Percentiles rank a stretch among this genome's conserved stretches.
These are phyloP conservation scores for Sporophila hypoxantha DNA, from an alignment of 2,113 vertebrate species.

Conservation along the genomic window DNA sequence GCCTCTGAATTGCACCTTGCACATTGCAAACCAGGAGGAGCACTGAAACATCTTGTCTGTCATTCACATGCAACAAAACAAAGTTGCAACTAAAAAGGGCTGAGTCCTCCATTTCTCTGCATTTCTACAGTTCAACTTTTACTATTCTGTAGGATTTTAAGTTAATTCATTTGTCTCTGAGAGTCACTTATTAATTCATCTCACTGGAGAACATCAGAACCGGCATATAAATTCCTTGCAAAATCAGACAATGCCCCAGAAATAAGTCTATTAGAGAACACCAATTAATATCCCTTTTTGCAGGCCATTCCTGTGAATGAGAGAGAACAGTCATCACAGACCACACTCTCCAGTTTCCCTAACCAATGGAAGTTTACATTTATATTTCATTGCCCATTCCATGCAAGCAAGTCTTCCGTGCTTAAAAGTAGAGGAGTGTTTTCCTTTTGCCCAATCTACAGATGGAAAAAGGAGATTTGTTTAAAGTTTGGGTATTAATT, in stretches of 20 bases:
- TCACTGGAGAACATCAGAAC: neutral
- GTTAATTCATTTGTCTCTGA: neutral
- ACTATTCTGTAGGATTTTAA: neutral
- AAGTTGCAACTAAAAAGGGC: neutral
- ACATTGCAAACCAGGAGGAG: neutral
- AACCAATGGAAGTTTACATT: neutral
- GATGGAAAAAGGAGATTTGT: neutral
- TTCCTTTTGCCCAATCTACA: neutral
- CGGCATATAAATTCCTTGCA: neutral
- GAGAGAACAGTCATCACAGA: neutral
- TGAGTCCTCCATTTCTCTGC: neutral
- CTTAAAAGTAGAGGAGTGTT: neutral
- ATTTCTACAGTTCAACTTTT: neutral
- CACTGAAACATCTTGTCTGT: neutral
- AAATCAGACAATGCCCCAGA: neutral
- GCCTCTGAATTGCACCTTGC: neutral
- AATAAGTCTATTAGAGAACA: neutral
- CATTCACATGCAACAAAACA: neutral
- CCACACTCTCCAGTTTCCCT: neutral
- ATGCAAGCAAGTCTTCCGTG: neutral
- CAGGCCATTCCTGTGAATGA: neutral
- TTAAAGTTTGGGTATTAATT: neutral
- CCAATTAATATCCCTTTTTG: neutral
- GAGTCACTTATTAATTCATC: neutral
- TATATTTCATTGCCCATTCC: neutral